Evolutionary conservation across 35 echinoderm and acorn worm species (phyloP).

Genomic region (Holothuria glaberrima): DNA sequence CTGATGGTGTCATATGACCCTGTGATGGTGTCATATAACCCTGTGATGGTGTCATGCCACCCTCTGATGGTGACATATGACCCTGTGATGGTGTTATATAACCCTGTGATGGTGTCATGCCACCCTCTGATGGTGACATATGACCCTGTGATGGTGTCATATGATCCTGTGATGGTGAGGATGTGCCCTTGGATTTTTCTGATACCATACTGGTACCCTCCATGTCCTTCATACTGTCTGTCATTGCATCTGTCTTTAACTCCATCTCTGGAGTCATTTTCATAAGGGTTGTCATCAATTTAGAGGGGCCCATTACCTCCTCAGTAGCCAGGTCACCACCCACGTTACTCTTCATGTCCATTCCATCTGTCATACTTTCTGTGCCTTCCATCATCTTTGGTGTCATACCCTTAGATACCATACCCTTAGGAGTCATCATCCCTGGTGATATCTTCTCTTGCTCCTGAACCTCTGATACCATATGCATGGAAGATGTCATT

Average conservation of each 20-base stretch:
- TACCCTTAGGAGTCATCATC: background rate
- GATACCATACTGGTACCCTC: background rate
- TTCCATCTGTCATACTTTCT: background rate
- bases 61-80: too few species aligned
- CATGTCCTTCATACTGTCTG: background rate
- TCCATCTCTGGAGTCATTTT: background rate
- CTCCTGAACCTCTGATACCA: background rate
- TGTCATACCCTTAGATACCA: background rate
- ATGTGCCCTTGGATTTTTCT: background rate
- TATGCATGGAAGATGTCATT: background rate
- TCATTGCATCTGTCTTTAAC: background rate
- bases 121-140: too few species aligned
- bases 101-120: background rate
- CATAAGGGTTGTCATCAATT: slow-evolving; percentile 14
- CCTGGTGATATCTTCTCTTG: background rate
- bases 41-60: background rate
- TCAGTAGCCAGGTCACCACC: background rate
- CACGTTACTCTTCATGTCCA: background rate
- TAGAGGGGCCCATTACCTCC: background rate
- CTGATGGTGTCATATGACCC: too few species aligned
- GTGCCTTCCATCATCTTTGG: background rate
- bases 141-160: slow-evolving; percentile 3
- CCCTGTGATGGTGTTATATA: background rate
- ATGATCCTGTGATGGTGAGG: background rate
- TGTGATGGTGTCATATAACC: background rate